These are phyloP conservation scores for Hecatera dysodea DNA, from an alignment of 2,888 invertebrate species.

Conservation along the genomic window DNA sequence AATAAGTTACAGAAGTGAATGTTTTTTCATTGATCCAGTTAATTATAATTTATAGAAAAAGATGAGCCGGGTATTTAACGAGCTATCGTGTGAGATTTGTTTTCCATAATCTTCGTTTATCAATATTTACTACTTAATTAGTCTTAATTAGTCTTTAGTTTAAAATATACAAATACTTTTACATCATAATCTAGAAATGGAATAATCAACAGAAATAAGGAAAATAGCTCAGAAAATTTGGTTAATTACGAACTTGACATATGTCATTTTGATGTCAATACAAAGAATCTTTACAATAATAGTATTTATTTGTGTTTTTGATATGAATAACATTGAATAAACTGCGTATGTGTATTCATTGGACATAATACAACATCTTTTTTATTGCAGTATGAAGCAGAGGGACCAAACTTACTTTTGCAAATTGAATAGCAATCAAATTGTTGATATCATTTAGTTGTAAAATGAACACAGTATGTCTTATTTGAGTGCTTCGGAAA, in stretches of 20 bases:
- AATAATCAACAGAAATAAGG: slow-evolving; percentile 18
- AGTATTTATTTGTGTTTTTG: slow-evolving; percentile 76
- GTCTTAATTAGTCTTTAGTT: slow-evolving; percentile 40
- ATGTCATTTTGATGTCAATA: slow-evolving; percentile 83
- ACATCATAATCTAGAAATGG: slow-evolving; percentile 1
- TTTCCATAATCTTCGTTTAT: slow-evolving; percentile 63
- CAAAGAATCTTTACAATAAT: slow-evolving; percentile 72
- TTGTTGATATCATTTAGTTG: slow-evolving; percentile 81
- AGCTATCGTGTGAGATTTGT: slow-evolving; percentile 80
- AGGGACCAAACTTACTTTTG: slow-evolving; percentile 83
- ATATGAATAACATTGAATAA: slow-evolving; percentile 66
- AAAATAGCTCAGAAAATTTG: slow-evolving; percentile 62
- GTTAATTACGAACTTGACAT: slow-evolving; percentile 80
- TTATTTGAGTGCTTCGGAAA: slow-evolving; percentile 90
- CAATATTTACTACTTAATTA: slow-evolving; percentile 57
- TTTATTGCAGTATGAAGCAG: slow-evolving; percentile 83
- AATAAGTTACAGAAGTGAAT: slow-evolving; percentile 68
- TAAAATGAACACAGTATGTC: slow-evolving; percentile 90
- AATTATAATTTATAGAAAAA: slow-evolving; percentile 64
- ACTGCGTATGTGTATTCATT: slow-evolving; percentile 49
- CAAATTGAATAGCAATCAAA: slow-evolving; percentile 75
- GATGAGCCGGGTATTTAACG: slow-evolving; percentile 73
- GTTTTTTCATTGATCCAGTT: slow-evolving; percentile 63
- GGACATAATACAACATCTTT: slow-evolving; percentile 39
- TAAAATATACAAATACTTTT: slow-evolving; percentile 46